These are phyloP conservation scores for Simalia tracyae DNA, from an alignment of 2,797 vertebrate genomes.

Conservation along the genomic window DNA sequence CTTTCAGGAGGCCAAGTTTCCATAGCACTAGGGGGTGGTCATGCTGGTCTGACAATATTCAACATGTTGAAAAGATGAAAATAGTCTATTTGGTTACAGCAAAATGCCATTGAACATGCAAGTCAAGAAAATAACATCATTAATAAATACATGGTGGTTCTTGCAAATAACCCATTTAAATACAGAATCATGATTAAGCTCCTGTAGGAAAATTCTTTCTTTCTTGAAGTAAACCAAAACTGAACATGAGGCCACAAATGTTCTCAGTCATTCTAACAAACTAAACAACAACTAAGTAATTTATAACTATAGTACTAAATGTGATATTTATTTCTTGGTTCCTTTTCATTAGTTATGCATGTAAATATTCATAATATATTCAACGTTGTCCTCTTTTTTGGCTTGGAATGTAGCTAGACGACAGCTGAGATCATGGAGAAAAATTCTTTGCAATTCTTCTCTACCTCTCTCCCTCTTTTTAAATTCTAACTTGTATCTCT, in stretches of 20 bases:
- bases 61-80: neutral
- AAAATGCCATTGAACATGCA: conserved; percentile 1
- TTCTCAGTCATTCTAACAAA: conserved; percentile 41
- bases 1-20: neutral
- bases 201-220: conserved; percentile 20
- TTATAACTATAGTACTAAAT: conserved; percentile 53
- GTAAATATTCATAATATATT: conserved; percentile 63
- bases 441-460: neutral
- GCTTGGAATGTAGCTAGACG: conserved; percentile 11
- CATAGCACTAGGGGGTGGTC: neutral
- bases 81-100: neutral
- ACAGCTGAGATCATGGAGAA: neutral
- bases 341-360: conserved; percentile 45
- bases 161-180: neutral
- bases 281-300: conserved; percentile 52
- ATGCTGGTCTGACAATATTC: neutral
- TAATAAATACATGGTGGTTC: neutral
- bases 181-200: neutral
- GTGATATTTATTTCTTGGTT: conserved; percentile 31
- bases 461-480: neutral
- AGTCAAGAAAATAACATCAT: neutral
- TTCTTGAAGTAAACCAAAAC: conserved; percentile 43
- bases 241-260: conserved; percentile 24
- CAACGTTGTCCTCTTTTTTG: conserved; percentile 44
- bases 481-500: neutral